These are phyloP conservation scores for Acanthaster planci DNA, from an alignment of 35 echinoderm and acorn worm genomes.

Conservation along the genomic window DNA sequence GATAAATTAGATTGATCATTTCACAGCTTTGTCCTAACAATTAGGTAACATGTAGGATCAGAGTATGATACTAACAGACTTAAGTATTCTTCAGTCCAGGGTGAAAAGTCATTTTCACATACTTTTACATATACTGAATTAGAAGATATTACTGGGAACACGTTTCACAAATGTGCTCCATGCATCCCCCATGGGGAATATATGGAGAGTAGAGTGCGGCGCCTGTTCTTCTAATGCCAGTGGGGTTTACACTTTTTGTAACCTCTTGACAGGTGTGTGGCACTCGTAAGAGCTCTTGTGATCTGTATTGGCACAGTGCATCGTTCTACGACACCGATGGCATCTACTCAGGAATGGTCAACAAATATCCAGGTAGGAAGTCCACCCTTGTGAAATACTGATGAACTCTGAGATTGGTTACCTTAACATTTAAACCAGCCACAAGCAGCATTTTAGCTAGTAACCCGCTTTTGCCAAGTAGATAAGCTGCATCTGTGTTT, in stretches of 20 bases:
- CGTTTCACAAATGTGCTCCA: not conserved
- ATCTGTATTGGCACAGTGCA: constrained; percentile 65
- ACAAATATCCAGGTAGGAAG: constrained; percentile 70
- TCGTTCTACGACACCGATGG: constrained; percentile 57
- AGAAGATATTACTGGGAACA: not conserved
- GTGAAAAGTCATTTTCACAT: no score
- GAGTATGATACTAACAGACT: no score
- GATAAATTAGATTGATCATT: not conserved
- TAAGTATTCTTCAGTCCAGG: no score
- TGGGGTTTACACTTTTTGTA: constrained; percentile 7
- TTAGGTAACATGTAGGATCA: no score
- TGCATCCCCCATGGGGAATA: not conserved
- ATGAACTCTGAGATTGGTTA: no score
- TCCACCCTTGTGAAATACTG: no score
- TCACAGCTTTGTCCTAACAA: no score
- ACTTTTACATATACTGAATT: no score
- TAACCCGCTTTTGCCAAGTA: not conserved
- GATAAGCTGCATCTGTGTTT: no score
- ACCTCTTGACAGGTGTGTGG: constrained; percentile 28
- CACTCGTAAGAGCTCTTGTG: constrained; percentile 27
- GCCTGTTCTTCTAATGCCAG: constrained; percentile 12
- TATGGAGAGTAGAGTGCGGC: not conserved
- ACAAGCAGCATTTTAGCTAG: not conserved
- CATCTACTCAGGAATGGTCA: constrained; percentile 63
- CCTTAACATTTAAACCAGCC: no score